Percentiles rank a stretch among this genome's conserved stretches.
phyloP scores from a whole-genome alignment of 2,888 invertebrate genomes.

The Chalcis sispes region DNA sequence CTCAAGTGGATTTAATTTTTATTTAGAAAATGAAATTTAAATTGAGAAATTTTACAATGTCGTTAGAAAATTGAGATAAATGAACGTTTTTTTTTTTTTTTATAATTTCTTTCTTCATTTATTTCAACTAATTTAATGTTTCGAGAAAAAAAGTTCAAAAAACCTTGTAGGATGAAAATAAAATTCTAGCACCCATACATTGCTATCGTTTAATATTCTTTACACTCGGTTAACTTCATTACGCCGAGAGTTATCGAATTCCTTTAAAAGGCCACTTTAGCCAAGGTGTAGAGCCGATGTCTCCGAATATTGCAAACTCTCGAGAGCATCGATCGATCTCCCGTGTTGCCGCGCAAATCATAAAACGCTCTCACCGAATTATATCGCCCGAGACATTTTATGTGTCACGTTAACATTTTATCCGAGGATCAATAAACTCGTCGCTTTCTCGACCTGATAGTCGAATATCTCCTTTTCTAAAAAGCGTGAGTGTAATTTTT shows the following conservation, averaged over 20 bases:
- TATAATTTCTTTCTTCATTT: too few species aligned
- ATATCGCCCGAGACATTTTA: slow-evolving; percentile 21
- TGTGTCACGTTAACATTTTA: slow-evolving; percentile 44
- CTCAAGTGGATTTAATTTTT: too few species aligned
- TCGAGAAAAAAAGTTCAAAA: too few species aligned
- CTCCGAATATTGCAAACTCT: background rate
- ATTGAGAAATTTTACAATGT: too few species aligned
- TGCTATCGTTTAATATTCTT: slow-evolving; percentile 2
- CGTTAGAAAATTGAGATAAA: too few species aligned
- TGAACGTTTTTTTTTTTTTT: too few species aligned
- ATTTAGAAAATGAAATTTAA: too few species aligned
- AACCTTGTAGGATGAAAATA: too few species aligned
- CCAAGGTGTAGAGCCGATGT: background rate
- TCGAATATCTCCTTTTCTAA: background rate
- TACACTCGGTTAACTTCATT: slow-evolving; percentile 13
- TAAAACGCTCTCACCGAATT: background rate
- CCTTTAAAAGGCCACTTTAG: slow-evolving; percentile 40
- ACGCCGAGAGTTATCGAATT: slow-evolving; percentile 15
- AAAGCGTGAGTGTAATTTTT: slow-evolving; percentile 26
- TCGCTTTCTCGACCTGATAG: background rate
- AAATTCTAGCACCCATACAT: too few species aligned
- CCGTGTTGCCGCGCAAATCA: background rate
- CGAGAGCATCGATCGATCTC: slow-evolving; percentile 25
- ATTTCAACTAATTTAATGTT: too few species aligned
- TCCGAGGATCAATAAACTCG: slow-evolving; percentile 47